phyloP scores from a whole-genome alignment of 1,140 invertebrate genomes.

The Cherax quadricarinatus region DNA sequence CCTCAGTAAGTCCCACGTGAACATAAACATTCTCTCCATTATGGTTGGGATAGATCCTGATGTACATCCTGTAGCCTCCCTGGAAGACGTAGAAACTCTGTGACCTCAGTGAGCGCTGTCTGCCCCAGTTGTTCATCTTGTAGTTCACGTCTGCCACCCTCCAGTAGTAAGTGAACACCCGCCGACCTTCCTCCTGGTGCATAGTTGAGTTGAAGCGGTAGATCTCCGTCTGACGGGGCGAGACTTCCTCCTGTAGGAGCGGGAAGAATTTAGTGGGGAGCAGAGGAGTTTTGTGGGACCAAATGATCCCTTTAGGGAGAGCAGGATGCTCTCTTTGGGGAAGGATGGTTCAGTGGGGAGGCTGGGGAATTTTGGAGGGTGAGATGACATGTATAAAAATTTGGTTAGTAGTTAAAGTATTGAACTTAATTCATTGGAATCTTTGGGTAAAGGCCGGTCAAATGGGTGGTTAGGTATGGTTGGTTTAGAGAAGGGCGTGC shows the following conservation, averaged over 20 bases:
- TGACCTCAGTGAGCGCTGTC: slow-evolving; percentile 76
- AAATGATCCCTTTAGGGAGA: too few species aligned
- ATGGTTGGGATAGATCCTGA: slow-evolving; percentile 76
- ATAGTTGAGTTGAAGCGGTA: slow-evolving; percentile 75
- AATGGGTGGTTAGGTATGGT: too few species aligned
- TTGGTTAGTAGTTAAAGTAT: too few species aligned
- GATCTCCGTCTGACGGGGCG: slow-evolving; percentile 73
- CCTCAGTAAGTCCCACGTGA: slow-evolving; percentile 77
- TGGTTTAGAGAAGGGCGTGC: too few species aligned
- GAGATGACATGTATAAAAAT: too few species aligned
- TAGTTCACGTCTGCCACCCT: slow-evolving; percentile 70
- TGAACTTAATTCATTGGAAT: too few species aligned
- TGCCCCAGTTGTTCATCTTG: slow-evolving; percentile 76
- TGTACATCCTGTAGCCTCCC: slow-evolving; percentile 77
- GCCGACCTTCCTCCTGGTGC: slow-evolving; percentile 74
- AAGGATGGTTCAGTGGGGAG: too few species aligned
- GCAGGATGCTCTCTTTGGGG: too few species aligned
- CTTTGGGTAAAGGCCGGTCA: too few species aligned
- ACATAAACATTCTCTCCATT: slow-evolving; percentile 77
- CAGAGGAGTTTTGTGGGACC: too few species aligned
- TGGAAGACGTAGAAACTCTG: slow-evolving; percentile 77
- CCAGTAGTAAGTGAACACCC: slow-evolving; percentile 79
- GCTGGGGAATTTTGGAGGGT: too few species aligned
- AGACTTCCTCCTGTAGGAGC: slow-evolving; percentile 49
- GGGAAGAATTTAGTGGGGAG: not conserved